These are phyloP conservation scores for Pediacus dermestoides DNA, from an alignment of 2,888 invertebrate genomes.

Conservation along the genomic window DNA sequence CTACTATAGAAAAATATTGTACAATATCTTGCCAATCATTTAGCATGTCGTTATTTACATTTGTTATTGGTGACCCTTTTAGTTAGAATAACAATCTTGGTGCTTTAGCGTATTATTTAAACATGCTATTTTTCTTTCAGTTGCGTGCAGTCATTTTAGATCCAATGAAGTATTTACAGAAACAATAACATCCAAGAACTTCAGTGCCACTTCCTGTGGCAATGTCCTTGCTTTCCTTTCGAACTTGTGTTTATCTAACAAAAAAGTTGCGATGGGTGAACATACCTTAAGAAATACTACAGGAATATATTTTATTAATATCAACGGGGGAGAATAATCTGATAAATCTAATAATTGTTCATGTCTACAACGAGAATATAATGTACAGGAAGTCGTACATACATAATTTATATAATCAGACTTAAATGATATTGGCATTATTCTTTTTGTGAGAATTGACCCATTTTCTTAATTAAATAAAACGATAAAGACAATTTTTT, in stretches of 20 bases:
- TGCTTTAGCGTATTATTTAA: too few species aligned
- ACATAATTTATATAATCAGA: constrained; percentile 1
- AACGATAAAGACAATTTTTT: too few species aligned
- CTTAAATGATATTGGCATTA: not conserved
- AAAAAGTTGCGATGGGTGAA: constrained; percentile 27
- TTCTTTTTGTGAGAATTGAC: not conserved
- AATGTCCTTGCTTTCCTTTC: constrained; percentile 20
- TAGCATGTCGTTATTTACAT: too few species aligned
- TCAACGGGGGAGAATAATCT: constrained; percentile 8
- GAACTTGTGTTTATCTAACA: constrained; percentile 23
- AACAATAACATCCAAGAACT: constrained; percentile 23
- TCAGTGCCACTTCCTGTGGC: constrained; percentile 24
- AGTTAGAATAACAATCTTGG: too few species aligned
- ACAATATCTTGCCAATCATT: too few species aligned
- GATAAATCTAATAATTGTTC: not conserved
- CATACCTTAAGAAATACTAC: constrained; percentile 16
- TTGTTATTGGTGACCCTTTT: too few species aligned
- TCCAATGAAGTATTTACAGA: constrained; percentile 25
- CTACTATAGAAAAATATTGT: too few species aligned
- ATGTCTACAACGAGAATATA: constrained; percentile 1
- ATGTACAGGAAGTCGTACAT: not conserved
- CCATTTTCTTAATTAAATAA: constrained; percentile 4
- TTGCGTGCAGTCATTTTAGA: constrained; percentile 29
- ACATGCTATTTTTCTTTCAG: constrained; percentile 24
- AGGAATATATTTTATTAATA: constrained; percentile 21